Conservation (phyloP, 2,888 invertebrate species). For the Subacronicta megacephala region DNA sequence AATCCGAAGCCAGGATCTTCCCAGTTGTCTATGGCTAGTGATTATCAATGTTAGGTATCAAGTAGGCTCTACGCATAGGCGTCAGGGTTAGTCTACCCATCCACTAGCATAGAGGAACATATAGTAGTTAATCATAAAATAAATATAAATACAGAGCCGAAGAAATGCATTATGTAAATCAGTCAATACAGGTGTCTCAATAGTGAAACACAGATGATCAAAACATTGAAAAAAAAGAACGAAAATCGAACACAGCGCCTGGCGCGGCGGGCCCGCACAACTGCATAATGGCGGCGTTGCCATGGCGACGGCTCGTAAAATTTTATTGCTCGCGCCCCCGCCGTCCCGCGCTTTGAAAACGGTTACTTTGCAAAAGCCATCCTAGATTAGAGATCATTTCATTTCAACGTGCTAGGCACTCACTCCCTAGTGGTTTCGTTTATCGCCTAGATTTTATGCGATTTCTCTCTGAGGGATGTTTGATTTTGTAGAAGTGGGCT, state of each 20-base stretch:
- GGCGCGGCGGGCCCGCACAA: constrained; percentile 60
- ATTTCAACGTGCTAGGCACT: constrained; percentile 54
- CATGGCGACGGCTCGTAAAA: constrained; percentile 83
- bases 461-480: constrained; percentile 42
- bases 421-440: constrained; percentile 51
- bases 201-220: constrained; percentile 14
- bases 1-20: too few relatives aligned
- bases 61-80: too few relatives aligned
- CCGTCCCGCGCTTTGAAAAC: constrained; percentile 69
- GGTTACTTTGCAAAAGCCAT: constrained; percentile 64
- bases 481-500: constrained; percentile 25
- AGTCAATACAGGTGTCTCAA: constrained; percentile 14
- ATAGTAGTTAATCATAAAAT: not conserved
- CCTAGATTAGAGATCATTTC: constrained; percentile 58
- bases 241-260: constrained; percentile 58
- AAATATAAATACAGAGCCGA: not conserved
- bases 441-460: constrained; percentile 51
- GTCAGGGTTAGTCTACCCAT: too few relatives aligned
- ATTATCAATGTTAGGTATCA: too few relatives aligned
- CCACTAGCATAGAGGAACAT: too few relatives aligned
- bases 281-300: constrained; percentile 80
- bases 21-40: too few relatives aligned
- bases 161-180: constrained; percentile 2
- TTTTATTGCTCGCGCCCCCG: constrained; percentile 81
- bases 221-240: constrained; percentile 15